These are phyloP conservation scores for Botia kubotai DNA, from an alignment of 2,797 vertebrate genomes.

Conservation along the genomic window DNA sequence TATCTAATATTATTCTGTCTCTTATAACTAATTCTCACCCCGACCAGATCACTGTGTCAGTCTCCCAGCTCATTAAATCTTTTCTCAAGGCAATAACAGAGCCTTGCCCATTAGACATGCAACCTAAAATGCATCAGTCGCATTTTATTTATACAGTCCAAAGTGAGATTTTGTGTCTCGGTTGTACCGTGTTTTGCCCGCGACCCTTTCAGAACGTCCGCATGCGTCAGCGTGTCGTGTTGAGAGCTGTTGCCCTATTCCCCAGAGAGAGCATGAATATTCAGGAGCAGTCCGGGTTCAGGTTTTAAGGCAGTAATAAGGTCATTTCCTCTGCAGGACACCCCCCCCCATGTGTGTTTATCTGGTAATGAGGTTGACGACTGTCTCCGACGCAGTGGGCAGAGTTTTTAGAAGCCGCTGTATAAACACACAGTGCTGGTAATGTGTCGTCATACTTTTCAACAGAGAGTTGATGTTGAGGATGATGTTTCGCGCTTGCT, in stretches of 20 bases:
- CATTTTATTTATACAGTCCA: constrained; percentile 15
- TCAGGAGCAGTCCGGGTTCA: constrained; percentile 54
- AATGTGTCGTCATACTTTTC: neutral
- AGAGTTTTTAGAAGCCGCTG: constrained; percentile 19
- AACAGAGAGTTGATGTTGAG: neutral
- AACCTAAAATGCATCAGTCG: constrained; percentile 10
- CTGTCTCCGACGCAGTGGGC: constrained; percentile 13
- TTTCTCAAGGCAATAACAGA: constrained; percentile 14
- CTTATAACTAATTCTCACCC: constrained; percentile 13
- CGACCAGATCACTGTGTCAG: constrained; percentile 40
- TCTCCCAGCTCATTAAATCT: constrained; percentile 8
- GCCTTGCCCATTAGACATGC: constrained; percentile 26
- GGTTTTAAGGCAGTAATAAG: constrained; percentile 62
- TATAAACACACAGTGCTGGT: constrained; percentile 6
- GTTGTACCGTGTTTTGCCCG: constrained; percentile 18
- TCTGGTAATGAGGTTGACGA: constrained; percentile 39
- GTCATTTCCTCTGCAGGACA: constrained; percentile 59
- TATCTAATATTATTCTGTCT: no score
- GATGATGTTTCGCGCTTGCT: constrained; percentile 22
- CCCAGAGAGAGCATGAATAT: constrained; percentile 60
- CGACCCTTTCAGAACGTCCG: constrained; percentile 21
- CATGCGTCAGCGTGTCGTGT: constrained; percentile 46
- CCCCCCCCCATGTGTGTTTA: constrained; percentile 50
- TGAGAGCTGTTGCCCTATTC: constrained; percentile 42
- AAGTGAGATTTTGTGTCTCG: neutral